Evolutionary conservation across 2,113 vertebrate species (phyloP).

Genomic region (Protobothrops mucrosquamatus): DNA sequence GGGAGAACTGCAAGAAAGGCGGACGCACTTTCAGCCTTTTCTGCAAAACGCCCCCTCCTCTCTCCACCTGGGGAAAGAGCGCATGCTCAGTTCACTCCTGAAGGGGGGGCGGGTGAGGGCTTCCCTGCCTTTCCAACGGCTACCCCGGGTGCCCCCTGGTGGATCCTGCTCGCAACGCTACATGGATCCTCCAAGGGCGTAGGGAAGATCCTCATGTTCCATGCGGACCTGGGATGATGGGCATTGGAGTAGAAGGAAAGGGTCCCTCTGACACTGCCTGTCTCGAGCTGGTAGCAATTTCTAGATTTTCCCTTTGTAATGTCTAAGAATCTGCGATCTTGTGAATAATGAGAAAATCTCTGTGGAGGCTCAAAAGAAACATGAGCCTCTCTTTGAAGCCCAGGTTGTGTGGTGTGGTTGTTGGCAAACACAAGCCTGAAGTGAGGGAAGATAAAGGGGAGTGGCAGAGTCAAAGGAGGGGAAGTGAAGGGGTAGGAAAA

Average conservation of each 20-base stretch:
- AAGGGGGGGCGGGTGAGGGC: neutral
- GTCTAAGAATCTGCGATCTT: neutral
- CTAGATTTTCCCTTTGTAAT: neutral
- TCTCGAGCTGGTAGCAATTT: neutral
- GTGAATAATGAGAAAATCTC: no score
- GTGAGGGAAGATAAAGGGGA: no score
- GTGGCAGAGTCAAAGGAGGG: no score
- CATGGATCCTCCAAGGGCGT: accelerated
- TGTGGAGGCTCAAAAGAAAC: no score
- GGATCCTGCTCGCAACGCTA: neutral
- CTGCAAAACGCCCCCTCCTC: neutral
- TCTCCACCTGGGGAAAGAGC: neutral
- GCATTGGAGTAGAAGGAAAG: neutral
- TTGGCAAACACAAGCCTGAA: no score
- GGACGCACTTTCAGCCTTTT: neutral
- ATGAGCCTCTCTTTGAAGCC: no score
- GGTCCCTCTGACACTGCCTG: neutral
- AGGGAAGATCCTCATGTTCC: neutral
- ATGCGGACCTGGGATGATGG: neutral
- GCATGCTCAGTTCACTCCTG: neutral
- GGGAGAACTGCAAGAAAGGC: accelerated
- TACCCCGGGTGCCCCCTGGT: no score
- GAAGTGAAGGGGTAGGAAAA: neutral
- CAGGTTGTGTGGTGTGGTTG: no score
- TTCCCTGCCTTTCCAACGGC: neutral